Evolutionary conservation across 2,888 invertebrate species (phyloP), one percentile per base, ranked within the genome.

Genomic region (Cheilosia variabilis): DNA sequence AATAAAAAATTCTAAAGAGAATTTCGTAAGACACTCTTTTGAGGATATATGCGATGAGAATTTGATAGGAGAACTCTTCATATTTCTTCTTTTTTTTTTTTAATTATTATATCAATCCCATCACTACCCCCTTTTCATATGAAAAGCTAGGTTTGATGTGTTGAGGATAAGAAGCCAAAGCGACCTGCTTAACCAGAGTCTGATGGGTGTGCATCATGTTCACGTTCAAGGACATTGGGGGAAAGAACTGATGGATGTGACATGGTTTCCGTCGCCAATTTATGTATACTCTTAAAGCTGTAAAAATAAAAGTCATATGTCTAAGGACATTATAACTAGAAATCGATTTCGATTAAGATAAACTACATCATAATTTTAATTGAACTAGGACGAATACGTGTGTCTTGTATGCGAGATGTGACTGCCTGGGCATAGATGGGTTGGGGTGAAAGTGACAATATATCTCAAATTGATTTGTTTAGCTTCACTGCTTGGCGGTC

Each of bases 201-300:
- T 75, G n/a, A n/a, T n/a, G 53, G 50, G 47, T 57, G 73, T 43
- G 10, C 45, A 55, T 62, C 47, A 45, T 57, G 53, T 81, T 76
- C 68, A 72, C 41, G 65, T 77, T 72, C 86, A 86, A 86, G 86
- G 86, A 80, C 62, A 66, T 37, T 66, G 66, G 75, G 71, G 86
- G 72, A 65, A 76, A 34, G 45, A 71, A 86, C 76, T 81, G 71
- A 86, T 81, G 76, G 72, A 72, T 68, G 66, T 68, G 66, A 63
- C 63, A 37, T 63, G 22, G 27, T 65, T 66, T 65, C 65, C 22
- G 43, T 37, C 31, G 37, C 45, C 53, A 55, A 60, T 73, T 65
- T 53, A 53, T 72, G 13, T 3, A 50, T 55, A 34, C 66, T 63
- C 55, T 19, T 65, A 81, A 58, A 19, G 41, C 9, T 68, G 43